These are phyloP conservation scores for Dicaeum eximium DNA, from an alignment of 2,113 vertebrate species.

Conservation along the genomic window DNA sequence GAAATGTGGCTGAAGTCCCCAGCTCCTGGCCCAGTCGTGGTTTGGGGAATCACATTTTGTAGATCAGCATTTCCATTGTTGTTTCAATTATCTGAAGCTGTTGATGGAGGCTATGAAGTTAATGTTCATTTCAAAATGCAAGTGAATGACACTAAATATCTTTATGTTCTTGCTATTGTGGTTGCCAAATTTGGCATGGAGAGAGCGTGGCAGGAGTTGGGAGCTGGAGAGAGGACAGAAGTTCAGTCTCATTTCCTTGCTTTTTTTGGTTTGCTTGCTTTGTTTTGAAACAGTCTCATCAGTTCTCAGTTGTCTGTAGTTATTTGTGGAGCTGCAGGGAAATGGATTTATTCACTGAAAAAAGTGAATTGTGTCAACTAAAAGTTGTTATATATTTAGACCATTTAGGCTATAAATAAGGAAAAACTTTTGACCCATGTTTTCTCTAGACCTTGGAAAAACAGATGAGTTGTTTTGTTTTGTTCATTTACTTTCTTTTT, in stretches of 20 bases:
- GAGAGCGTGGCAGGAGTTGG: neutral
- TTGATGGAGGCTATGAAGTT: neutral
- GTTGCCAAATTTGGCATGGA: neutral
- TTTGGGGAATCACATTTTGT: neutral
- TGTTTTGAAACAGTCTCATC: neutral
- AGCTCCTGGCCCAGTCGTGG: neutral
- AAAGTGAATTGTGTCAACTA: neutral
- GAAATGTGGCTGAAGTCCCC: neutral
- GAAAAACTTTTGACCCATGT: neutral
- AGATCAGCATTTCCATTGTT: neutral
- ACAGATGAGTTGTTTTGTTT: neutral
- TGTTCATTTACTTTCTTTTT: neutral
- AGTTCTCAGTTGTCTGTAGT: neutral
- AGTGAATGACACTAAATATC: neutral
- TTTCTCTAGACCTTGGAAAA: neutral
- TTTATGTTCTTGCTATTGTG: neutral
- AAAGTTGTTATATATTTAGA: neutral
- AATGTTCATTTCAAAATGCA: neutral
- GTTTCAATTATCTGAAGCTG: neutral
- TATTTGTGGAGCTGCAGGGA: neutral
- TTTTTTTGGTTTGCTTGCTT: neutral
- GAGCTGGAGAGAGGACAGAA: neutral
- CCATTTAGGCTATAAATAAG: neutral
- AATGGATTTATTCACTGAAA: neutral
- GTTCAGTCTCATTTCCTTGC: neutral